A percentile compares a stretch with the other conserved stretches of the same genome.
Evolutionary conservation across 2,797 vertebrate genomes (phyloP).

Genomic region (Eleutherodactylus coqui): DNA sequence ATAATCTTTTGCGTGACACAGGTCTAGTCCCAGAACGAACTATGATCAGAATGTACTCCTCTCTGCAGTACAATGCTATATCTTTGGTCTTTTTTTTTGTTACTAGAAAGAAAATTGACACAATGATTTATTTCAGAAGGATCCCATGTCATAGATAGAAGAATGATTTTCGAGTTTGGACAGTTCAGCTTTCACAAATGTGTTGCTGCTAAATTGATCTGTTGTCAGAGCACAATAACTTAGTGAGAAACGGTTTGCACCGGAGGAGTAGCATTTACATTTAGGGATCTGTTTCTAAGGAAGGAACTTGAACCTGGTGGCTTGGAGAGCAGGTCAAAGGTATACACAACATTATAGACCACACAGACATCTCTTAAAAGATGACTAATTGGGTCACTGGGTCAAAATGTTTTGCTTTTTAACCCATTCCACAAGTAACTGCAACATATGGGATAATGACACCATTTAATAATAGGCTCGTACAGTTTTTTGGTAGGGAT

Average conservation of each 20-base stretch:
- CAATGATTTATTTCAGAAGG: constrained; percentile 52
- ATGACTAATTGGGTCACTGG: too few species aligned
- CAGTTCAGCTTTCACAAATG: not conserved
- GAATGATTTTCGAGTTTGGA: constrained; percentile 21
- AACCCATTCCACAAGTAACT: too few species aligned
- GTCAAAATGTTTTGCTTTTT: too few species aligned
- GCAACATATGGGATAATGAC: too few species aligned
- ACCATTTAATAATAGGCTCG: too few species aligned
- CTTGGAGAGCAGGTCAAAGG: not conserved
- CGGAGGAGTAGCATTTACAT: not conserved
- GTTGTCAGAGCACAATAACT: constrained; percentile 5
- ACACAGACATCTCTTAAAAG: not conserved
- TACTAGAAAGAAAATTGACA: constrained; percentile 32
- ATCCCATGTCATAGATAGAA: not conserved
- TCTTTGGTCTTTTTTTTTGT: constrained; percentile 47
- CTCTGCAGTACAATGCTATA: constrained; percentile 21
- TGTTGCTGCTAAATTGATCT: not conserved
- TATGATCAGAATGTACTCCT: constrained; percentile 55
- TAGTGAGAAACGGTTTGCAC: not conserved
- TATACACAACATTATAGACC: not conserved
- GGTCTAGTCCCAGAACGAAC: constrained; percentile 27
- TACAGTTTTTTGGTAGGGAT: too few species aligned
- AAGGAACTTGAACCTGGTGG: not conserved
- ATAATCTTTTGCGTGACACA: constrained; percentile 38
- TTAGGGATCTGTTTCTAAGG: not conserved